phyloP scores from a whole-genome alignment of 2,113 vertebrate genomes.

The Spilogale gracilis region DNA sequence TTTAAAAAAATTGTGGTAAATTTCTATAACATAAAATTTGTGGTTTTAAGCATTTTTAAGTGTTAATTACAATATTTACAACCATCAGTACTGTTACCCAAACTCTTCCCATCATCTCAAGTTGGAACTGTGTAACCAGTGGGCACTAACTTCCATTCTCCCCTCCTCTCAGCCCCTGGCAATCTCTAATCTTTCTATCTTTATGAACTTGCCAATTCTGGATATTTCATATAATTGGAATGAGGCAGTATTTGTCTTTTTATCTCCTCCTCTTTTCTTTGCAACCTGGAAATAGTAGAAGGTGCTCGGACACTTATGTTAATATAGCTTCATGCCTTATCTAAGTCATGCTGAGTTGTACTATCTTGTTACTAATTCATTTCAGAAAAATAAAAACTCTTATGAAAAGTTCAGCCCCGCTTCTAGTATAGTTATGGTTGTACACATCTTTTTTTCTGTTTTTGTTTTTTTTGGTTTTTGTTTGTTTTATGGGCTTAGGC shows the following conservation, averaged over 20 bases:
- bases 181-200: background rate
- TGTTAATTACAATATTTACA: background rate
- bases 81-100: background rate
- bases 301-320: background rate
- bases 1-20: background rate
- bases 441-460: background rate
- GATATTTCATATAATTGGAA: background rate
- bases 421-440: background rate
- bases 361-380: background rate
- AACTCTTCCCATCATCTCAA: background rate
- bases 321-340: background rate
- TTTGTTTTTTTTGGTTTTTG: background rate
- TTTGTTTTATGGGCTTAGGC: no score
- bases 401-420: background rate
- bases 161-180: background rate
- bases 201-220: background rate
- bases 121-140: background rate
- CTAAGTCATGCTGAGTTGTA: background rate
- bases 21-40: background rate
- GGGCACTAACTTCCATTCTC: background rate
- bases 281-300: background rate
- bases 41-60: background rate
- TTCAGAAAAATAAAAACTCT: constrained; percentile 13
- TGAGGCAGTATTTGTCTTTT: background rate
- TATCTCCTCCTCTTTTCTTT: background rate